These are phyloP conservation scores for Pseudomugil tenellus DNA, from an alignment of 2,797 vertebrate species.

Conservation along the genomic window DNA sequence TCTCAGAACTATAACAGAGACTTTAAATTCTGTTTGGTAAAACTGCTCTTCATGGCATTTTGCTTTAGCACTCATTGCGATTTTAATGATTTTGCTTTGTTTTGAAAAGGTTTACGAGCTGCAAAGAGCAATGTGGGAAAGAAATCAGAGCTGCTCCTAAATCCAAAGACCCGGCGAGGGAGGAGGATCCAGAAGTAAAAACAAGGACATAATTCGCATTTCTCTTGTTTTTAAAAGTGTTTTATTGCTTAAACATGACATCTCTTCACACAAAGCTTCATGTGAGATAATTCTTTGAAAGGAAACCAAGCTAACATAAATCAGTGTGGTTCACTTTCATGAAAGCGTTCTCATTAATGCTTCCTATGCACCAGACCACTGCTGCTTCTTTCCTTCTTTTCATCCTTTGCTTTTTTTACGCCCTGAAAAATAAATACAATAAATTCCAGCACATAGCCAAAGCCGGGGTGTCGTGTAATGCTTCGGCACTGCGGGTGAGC, in stretches of 20 bases:
- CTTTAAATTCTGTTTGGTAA: too few relatives aligned
- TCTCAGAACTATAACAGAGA: too few relatives aligned
- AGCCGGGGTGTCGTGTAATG: constrained; percentile 68
- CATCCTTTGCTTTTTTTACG: constrained; percentile 46
- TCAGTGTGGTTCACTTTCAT: constrained; percentile 42
- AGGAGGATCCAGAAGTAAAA: neutral
- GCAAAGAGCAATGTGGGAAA: too few relatives aligned
- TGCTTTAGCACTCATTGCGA: too few relatives aligned
- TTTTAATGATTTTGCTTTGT: too few relatives aligned
- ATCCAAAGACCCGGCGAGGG: too few relatives aligned
- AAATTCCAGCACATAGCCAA: constrained; percentile 70
- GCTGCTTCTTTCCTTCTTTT: constrained; percentile 8
- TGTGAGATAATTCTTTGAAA: constrained; percentile 32
- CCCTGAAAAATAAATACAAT: constrained; percentile 71
- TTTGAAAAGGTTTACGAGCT: too few relatives aligned
- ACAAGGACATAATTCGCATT: neutral
- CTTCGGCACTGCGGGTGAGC: constrained; percentile 61
- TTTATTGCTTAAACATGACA: neutral
- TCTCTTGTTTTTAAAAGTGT: neutral
- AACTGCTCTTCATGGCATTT: too few relatives aligned
- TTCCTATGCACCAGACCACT: constrained; percentile 19
- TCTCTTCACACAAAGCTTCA: constrained; percentile 20
- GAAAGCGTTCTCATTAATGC: constrained; percentile 29
- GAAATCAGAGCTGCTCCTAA: too few relatives aligned
- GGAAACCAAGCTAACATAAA: constrained; percentile 40